phyloP scores from a whole-genome alignment of 2,797 vertebrate genomes.

The Gymnoscopelus braueri region DNA sequence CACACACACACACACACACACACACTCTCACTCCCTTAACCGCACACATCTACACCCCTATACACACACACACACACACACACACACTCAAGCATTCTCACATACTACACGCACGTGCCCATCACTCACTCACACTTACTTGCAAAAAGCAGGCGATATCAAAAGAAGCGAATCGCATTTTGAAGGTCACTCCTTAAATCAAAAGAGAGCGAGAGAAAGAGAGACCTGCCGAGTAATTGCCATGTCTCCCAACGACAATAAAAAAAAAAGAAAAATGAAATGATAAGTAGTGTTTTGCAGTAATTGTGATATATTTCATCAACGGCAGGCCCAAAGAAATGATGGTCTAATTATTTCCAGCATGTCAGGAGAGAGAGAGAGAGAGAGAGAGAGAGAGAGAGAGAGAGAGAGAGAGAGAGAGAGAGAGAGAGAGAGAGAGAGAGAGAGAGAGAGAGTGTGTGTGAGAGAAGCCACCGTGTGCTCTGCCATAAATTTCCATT shows the following conservation, averaged over 20 bases:
- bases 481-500: conserved; percentile 93
- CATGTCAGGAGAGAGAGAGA: conserved; percentile 58
- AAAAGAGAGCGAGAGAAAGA: conserved; percentile 29
- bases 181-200: conserved; percentile 80
- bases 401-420: neutral
- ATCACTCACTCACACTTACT: conserved; percentile 6
- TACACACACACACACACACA: neutral
- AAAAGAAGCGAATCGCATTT: conserved; percentile 57
- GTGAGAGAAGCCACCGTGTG: no score
- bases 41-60: conserved; percentile 15
- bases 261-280: conserved; percentile 71
- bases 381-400: conserved; percentile 76
- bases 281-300: conserved; percentile 82
- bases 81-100: no score
- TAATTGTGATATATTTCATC: conserved; percentile 86
- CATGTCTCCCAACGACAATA: conserved; percentile 72
- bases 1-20: conserved; percentile 32
- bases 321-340: conserved; percentile 64
- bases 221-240: conserved; percentile 66
- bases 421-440: conserved; percentile 31
- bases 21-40: conserved; percentile 21
- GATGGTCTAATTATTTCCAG: conserved; percentile 88
- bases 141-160: conserved; percentile 17
- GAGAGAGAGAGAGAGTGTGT: no score
- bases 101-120: no score